These are phyloP conservation scores for Heptranchias perlo DNA, from an alignment of 2,113 vertebrate species.

Conservation along the genomic window DNA sequence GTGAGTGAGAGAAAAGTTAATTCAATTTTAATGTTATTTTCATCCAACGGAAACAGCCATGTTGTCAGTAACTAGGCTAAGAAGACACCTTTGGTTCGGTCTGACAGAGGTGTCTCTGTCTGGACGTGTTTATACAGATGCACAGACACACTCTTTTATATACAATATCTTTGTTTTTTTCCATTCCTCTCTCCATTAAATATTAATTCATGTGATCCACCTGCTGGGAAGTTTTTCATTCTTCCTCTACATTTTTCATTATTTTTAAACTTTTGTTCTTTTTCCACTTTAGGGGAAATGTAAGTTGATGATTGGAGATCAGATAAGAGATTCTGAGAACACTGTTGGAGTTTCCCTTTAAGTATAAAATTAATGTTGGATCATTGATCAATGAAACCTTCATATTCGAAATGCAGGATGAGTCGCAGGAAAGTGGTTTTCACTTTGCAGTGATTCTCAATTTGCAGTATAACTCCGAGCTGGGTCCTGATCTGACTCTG, in stretches of 20 bases:
- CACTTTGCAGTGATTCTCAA: too few relatives aligned
- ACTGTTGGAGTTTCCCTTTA: neutral
- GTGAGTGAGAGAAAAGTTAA: neutral
- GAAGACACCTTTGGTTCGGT: neutral
- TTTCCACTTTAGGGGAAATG: neutral
- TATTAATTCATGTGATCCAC: neutral
- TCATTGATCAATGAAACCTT: neutral
- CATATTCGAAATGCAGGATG: neutral
- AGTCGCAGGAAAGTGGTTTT: too few relatives aligned
- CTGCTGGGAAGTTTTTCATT: neutral
- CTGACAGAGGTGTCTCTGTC: neutral
- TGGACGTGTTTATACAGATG: too few relatives aligned
- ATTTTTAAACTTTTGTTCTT: neutral
- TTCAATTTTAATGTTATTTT: neutral
- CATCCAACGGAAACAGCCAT: neutral
- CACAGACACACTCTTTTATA: neutral
- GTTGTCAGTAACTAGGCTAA: neutral
- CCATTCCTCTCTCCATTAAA: neutral
- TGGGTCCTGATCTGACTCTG: too few relatives aligned
- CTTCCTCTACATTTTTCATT: neutral
- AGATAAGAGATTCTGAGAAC: neutral
- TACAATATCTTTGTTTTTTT: neutral
- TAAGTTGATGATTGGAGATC: neutral
- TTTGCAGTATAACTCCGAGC: too few relatives aligned
- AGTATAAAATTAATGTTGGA: neutral